Percentiles rank a stretch among this genome's conserved stretches.
These are phyloP conservation scores for Drosophila picticornis DNA, from an alignment of 2,888 invertebrate species.

Conservation along the genomic window DNA sequence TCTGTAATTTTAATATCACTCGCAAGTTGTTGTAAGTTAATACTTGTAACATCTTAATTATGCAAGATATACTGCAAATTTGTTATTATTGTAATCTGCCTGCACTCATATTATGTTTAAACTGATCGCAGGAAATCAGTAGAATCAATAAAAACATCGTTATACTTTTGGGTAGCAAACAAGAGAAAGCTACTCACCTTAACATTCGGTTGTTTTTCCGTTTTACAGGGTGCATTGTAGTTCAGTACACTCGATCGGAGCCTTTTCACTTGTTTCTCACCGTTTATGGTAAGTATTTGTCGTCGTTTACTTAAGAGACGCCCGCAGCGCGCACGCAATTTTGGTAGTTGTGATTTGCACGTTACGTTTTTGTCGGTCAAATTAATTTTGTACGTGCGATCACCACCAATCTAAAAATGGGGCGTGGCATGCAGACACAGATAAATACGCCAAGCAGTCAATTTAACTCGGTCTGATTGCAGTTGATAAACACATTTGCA, in stretches of 20 bases:
- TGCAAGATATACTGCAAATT: not conserved
- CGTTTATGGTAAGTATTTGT: slow-evolving; percentile 25
- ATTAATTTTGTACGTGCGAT: slow-evolving; percentile 45
- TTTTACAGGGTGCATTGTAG: slow-evolving; percentile 2
- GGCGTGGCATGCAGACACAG: slow-evolving; percentile 48
- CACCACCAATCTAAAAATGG: slow-evolving; percentile 24
- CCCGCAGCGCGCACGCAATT: slow-evolving; percentile 56
- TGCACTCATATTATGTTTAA: not conserved
- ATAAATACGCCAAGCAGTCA: slow-evolving; percentile 14
- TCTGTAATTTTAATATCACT: not conserved
- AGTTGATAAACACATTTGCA: not conserved
- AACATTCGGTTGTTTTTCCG: not conserved
- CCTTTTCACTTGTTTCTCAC: slow-evolving; percentile 28
- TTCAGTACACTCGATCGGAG: not conserved
- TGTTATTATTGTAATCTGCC: not conserved
- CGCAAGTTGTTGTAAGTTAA: not conserved
- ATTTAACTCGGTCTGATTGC: not conserved
- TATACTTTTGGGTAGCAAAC: not conserved
- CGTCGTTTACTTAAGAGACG: slow-evolving; percentile 54
- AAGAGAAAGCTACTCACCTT: not conserved
- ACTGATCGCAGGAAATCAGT: not conserved
- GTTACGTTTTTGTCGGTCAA: slow-evolving; percentile 62
- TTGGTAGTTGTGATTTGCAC: slow-evolving; percentile 48
- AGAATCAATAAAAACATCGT: not conserved
- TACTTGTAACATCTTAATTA: not conserved